Evolutionary conservation across 2,113 vertebrate species (phyloP).

Genomic region (Gymnorhina tibicen): DNA sequence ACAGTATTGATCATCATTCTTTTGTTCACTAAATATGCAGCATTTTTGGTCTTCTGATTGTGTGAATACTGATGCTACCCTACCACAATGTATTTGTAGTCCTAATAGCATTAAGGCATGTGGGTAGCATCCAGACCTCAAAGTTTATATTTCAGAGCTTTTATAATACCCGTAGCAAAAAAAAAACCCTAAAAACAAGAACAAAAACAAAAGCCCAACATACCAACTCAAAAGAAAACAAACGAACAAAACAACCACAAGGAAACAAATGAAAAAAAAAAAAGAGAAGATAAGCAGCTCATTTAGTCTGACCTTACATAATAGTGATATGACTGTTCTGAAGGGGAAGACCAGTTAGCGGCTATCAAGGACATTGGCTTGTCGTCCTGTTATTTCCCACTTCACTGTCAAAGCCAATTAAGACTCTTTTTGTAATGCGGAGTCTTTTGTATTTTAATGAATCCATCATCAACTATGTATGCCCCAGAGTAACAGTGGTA

Average conservation of each 20-base stretch:
- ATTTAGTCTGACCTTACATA: not conserved
- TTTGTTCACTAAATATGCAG: not conserved
- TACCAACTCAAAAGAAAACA: not conserved
- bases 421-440: not conserved
- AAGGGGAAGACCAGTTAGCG: not conserved
- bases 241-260: not conserved
- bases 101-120: not conserved
- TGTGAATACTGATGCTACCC: not conserved
- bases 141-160: not conserved
- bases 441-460: constrained; percentile 6
- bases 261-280: not conserved
- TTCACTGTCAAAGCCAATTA: not conserved
- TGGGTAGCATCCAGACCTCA: not conserved
- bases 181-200: not conserved
- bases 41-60: not conserved
- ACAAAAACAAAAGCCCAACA: not conserved
- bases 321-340: not conserved
- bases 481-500: not conserved
- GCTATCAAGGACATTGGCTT: not conserved
- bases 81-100: not conserved
- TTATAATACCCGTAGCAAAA: not conserved
- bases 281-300: not conserved
- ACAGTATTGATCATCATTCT: not conserved
- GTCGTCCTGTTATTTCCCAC: not conserved
- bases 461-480: not conserved